Base-by-base conservation (phyloP, 2,888 invertebrate genomes). In the Heliothis peltigera region DNA sequence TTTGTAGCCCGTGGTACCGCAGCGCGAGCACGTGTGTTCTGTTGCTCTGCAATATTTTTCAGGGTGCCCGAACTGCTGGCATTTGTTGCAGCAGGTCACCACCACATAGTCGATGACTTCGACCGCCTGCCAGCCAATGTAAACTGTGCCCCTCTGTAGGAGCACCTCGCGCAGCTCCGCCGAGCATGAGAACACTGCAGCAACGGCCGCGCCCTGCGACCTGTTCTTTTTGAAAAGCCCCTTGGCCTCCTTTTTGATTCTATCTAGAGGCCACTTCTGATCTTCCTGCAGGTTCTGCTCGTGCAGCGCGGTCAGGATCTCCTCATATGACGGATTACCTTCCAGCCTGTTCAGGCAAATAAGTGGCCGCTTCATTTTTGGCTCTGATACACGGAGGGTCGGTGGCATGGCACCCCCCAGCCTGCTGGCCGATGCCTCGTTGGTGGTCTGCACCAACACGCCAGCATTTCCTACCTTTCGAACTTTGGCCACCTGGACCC, bases 41-140 rank as follows among this genome's bases (percentile, higher is more conserved):
- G 22, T 4, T 0, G 79, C 39, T 0, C 69, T n/a, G 42, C 84
- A 86, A n/a, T 61, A 70, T 0, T 80, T 78, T 8, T 81, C 85
- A 0, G 84, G 84, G 73, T 87, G 84, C 0, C 87, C 86, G 21
- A 84, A 87, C 1, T 71, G 70, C 19, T 87, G 87, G 49, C 87
- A 87, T 6, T 72, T 82, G 0, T 4, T 39, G 62, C 84, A 85
- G 70, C 84, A 84, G 0, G 82, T 81, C 0, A 70, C 73, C 2
- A 22, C 5, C 0, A 78, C 10, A 0, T 49, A 70, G 51, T 82
- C 79, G 0, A 7, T 1, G 0, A 73, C 70, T 0, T 67, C 57
- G 0, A 68, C 60, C 0, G 52, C 75, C 0, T 79, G 68, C 81
- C 80, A 82, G 0, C 76, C 81, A 0, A 83, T 17, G 5, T 72